A percentile compares a stretch with the other conserved stretches of the same genome.
Conservation (phyloP, 2,888 invertebrate species). For the Shargacucullia verbasci region DNA sequence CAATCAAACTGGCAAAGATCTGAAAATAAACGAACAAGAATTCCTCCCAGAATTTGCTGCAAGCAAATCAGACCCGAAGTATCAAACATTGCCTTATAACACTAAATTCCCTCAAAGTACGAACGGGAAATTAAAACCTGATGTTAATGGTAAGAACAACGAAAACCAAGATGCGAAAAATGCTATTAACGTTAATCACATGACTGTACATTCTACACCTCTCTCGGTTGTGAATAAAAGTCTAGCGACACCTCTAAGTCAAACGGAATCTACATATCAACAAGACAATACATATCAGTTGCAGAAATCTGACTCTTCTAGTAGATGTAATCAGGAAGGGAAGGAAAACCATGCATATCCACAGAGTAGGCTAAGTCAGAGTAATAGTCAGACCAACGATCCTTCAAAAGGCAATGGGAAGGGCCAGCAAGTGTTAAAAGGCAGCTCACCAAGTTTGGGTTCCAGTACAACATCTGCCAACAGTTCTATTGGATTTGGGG, state of each 20-base stretch:
- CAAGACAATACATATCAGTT: constrained; percentile 87
- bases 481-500: constrained; percentile 86
- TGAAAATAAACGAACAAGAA: constrained; percentile 87
- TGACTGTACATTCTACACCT: constrained; percentile 88
- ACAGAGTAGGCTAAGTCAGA: constrained; percentile 85
- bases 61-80: constrained; percentile 96
- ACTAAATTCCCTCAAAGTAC: constrained; percentile 93
- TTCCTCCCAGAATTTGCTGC: constrained; percentile 92
- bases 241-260: constrained; percentile 90
- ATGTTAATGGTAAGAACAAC: constrained; percentile 77
- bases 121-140: constrained; percentile 80
- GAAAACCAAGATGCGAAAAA: constrained; percentile 78
- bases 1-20: constrained; percentile 84
- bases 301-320: constrained; percentile 87
- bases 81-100: constrained; percentile 97
- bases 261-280: constrained; percentile 88
- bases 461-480: constrained; percentile 73
- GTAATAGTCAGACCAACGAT: constrained; percentile 78
- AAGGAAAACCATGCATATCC: constrained; percentile 89
- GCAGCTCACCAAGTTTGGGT: constrained; percentile 81
- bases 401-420: constrained; percentile 73
- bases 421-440: constrained; percentile 75
- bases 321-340: constrained; percentile 86
- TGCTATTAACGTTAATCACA: constrained; percentile 83
- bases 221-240: constrained; percentile 90